Evolutionary conservation across 2,888 invertebrate species (phyloP), one percentile per base, ranked within the genome.

Genomic region (Coelopa pilipes): DNA sequence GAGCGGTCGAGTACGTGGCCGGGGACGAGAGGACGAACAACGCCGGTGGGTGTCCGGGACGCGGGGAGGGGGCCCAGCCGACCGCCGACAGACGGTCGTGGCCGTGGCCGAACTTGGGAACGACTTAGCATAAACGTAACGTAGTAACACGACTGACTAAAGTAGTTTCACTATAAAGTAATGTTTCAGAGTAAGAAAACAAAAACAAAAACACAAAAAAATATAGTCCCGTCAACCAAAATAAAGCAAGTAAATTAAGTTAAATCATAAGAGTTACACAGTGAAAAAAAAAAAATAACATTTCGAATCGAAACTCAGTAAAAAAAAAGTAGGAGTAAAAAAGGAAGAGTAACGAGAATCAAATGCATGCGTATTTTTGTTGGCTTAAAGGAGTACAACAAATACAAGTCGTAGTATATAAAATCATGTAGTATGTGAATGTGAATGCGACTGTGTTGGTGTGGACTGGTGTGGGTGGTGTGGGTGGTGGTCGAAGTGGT

Each of bases 211-310:
- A 21, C 49, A 49, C 80, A 77, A 81, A 78, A 80, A 81, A 80
- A 82, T 80, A 85, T 83, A 85, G 86, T 87, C 87, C 87, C 87
- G 87, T 87, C 87, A 87, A 87, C 87, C 87, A 87, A 87, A 87
- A 82, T 81, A 69, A 80, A 82, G 82, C 83, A 84, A 78, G 78
- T 76, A 76, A 76, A 76, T 77, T 72, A 76, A 74, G 19, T 66
- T 65, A 76, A 70, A 62, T 24, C 75, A 72, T 63, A 55, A 9
- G 53, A 65, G 34, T 70, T 73, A 75, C 75, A 66, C 63, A 78
- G 69, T 71, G 76, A 81, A 80, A 80, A 80, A 81, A 80, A 81
- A 76, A 80, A 80, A 80, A 80, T 81, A 81, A 84, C 76, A 67
- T 76, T 74, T 74, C 59, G 62, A 65, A 74, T 75, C 76, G 74